Percentiles rank a stretch among this genome's conserved stretches.
phyloP scores from a whole-genome alignment of 1,140 invertebrate species.

The Solen grandis region DNA sequence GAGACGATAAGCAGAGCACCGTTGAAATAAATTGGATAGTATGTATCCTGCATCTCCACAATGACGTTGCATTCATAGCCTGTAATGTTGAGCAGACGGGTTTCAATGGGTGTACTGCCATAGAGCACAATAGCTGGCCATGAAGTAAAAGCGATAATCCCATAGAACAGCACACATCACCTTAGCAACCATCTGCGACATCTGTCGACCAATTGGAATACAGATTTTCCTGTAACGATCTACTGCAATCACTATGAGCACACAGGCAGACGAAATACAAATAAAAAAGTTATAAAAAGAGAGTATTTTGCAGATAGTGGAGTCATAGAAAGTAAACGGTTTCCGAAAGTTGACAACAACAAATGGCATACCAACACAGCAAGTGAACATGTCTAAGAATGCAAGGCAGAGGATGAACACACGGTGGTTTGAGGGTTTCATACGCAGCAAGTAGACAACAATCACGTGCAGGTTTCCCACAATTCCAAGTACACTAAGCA shows the following conservation, averaged over 20 bases:
- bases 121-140: slow-evolving; percentile 71
- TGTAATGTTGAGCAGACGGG: slow-evolving; percentile 32
- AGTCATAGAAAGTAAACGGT: slow-evolving; percentile 66
- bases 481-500: slow-evolving; percentile 65
- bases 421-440: slow-evolving; percentile 67
- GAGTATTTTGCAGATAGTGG: slow-evolving; percentile 67
- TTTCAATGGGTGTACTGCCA: slow-evolving; percentile 60
- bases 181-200: slow-evolving; percentile 62
- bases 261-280: slow-evolving; percentile 61
- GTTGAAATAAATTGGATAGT: slow-evolving; percentile 60
- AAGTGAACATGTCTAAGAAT: slow-evolving; percentile 71
- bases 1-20: slow-evolving; percentile 55
- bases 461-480: slow-evolving; percentile 70
- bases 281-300: slow-evolving; percentile 70
- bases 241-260: slow-evolving; percentile 70
- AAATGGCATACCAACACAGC: slow-evolving; percentile 71
- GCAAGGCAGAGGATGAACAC: slow-evolving; percentile 70
- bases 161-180: slow-evolving; percentile 61
- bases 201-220: slow-evolving; percentile 57
- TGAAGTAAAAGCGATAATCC: slow-evolving; percentile 60
- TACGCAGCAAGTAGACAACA: slow-evolving; percentile 69
- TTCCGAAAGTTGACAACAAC: slow-evolving; percentile 64
- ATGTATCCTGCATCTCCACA: slow-evolving; percentile 50
- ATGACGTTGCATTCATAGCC: slow-evolving; percentile 62
- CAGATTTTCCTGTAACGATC: slow-evolving; percentile 75